These are phyloP conservation scores for Protobothrops mucrosquamatus DNA, from an alignment of 2,113 vertebrate species.

Conservation along the genomic window DNA sequence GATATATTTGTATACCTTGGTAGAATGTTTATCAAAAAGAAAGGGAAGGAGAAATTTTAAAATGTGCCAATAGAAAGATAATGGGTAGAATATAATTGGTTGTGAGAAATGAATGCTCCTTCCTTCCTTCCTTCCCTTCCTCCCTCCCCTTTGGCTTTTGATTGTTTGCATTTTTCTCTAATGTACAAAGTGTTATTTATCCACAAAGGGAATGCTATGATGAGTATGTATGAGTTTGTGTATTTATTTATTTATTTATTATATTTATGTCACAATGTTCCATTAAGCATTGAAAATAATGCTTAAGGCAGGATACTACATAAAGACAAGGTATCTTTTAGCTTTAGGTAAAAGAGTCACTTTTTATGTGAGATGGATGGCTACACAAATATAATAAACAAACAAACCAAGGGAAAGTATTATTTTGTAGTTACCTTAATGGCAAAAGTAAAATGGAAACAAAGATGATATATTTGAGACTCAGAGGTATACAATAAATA, in stretches of 20 bases:
- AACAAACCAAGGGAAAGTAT: neutral
- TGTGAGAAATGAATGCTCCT: neutral
- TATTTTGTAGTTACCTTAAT: neutral
- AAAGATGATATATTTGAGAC: neutral
- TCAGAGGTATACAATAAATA: neutral
- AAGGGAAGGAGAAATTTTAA: neutral
- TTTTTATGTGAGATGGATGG: no score
- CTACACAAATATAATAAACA: no score
- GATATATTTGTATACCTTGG: neutral
- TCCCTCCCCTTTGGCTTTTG: neutral
- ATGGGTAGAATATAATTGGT: neutral
- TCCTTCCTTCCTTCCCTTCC: no score
- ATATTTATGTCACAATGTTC: neutral
- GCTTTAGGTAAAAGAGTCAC: no score
- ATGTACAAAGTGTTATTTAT: neutral
- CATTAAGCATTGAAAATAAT: neutral
- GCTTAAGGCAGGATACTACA: neutral
- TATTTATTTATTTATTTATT: neutral
- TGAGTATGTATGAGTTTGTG: neutral
- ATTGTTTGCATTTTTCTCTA: neutral
- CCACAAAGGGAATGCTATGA: neutral
- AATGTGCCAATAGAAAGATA: neutral
- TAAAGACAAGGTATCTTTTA: neutral
- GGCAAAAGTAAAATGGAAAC: neutral
- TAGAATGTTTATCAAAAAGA: neutral